Base-by-base conservation (phyloP, 2,797 vertebrate genomes). In the Aselliscus stoliczkanus region DNA sequence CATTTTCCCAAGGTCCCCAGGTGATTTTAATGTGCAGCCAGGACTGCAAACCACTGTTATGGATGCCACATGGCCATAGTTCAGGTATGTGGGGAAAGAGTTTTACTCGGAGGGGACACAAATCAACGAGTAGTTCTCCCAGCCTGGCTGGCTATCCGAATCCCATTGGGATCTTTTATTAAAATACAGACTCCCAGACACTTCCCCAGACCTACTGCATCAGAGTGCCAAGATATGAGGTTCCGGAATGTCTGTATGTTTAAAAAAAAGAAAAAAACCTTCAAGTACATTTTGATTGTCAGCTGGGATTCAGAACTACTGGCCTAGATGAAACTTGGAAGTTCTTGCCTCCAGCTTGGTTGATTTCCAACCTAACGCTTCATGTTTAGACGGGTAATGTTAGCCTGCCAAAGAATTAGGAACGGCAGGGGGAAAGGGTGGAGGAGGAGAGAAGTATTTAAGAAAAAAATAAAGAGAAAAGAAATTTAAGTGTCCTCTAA, bases 381-480 rank as follows among this genome's bases (percentile, higher is more conserved):
- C 67, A 0, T 9, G 3, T 82, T 88, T n/a, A 65, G 23, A 79
- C 1, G 10, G 62, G 70, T 21, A 34, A 82, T 15, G 18, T 54
- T 7, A 79, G 73, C 42, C 44, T 94, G 81, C 77, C 84, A 47
- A 88, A 47, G 86, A 96, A 92, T 39, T 69, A 62, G 76, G 64
- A 94, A 84, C 39, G 67, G 90, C 70, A 86, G 34, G 42, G 70
- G 81, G 31, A 93, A 95, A 27, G 44, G 81, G 87, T 85, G 89
- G 96, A 97, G 93, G 87, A 96, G 79, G 93, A 96, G 96, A 94
- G 86, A 95, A 96, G 97, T 97, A 95, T 85, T 89, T 97, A 97
- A 97, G 97, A 96, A 97, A 97, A 97, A 98, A 97, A 97, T 95
- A 94, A 96, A 97, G 93, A 96, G 97, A 96, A 96, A 96, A 97